phyloP scores from a whole-genome alignment of 2,888 invertebrate species.

The Scaptodrosophila latifasciaeformis region DNA sequence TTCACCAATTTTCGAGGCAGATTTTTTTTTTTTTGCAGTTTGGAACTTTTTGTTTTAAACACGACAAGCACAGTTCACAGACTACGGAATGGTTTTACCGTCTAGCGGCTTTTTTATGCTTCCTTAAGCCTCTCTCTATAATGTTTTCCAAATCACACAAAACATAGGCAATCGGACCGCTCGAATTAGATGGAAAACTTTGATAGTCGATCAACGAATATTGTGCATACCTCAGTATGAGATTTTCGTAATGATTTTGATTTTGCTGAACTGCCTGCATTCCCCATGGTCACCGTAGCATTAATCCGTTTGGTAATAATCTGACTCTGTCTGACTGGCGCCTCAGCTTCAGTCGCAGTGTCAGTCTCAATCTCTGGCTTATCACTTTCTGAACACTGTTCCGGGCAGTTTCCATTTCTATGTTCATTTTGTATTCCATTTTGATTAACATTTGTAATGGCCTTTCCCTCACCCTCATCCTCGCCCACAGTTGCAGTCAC shows the following conservation, averaged over 20 bases:
- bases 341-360: slow-evolving; percentile 18
- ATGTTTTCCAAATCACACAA: slow-evolving; percentile 3
- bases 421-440: background rate
- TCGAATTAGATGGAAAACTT: too few species aligned
- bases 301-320: slow-evolving; percentile 36
- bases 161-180: slow-evolving; percentile 19
- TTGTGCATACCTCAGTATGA: slow-evolving; percentile 58
- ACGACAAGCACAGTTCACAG: slow-evolving; percentile 54
- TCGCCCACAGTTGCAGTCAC: slow-evolving; percentile 32
- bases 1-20: too few species aligned
- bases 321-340: slow-evolving; percentile 19
- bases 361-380: background rate
- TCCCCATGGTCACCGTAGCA: slow-evolving; percentile 40
- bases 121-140: background rate
- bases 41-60: too few species aligned
- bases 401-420: too few species aligned
- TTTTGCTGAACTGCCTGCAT: slow-evolving; percentile 46
- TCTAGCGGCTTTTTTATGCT: slow-evolving; percentile 23
- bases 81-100: slow-evolving; percentile 22
- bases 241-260: slow-evolving; percentile 34
- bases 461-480: too few species aligned
- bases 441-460: too few species aligned
- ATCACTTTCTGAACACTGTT: background rate
- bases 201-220: background rate
- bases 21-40: too few species aligned